These are phyloP conservation scores for Hirundo rustica DNA, from an alignment of 2,797 vertebrate genomes.

Conservation along the genomic window DNA sequence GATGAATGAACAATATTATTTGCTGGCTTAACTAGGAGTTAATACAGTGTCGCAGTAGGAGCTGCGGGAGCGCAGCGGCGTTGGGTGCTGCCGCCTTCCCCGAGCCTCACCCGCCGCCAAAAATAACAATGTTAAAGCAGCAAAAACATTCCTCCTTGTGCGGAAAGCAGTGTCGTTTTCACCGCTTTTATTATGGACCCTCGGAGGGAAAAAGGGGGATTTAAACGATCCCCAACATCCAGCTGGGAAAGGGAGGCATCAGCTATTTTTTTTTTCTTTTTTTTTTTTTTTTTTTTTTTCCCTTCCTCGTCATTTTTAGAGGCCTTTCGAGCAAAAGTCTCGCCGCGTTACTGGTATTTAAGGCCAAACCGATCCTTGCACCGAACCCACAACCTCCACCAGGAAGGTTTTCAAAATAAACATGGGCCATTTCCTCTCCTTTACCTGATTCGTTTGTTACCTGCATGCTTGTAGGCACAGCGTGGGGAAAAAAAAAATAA, in stretches of 20 bases:
- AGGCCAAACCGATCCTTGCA: background rate
- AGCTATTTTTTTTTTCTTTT: background rate
- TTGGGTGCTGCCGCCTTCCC: background rate
- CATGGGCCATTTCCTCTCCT: background rate
- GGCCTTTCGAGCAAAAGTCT: background rate
- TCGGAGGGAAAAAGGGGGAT: conserved; percentile 28
- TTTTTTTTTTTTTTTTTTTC: background rate
- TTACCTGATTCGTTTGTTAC: background rate
- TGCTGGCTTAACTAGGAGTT: conserved; percentile 49
- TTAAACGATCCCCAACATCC: conserved; percentile 56
- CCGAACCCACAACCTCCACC: background rate
- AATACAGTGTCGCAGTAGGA: conserved; percentile 13
- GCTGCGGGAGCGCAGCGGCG: background rate
- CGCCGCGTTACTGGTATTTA: background rate
- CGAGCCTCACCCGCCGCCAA: background rate
- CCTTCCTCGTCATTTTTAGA: background rate
- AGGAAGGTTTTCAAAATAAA: conserved; percentile 1
- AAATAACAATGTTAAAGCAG: background rate
- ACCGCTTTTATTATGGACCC: conserved; percentile 12
- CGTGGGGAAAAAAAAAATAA: accelerated
- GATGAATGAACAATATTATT: conserved; percentile 70
- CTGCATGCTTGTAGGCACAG: background rate
- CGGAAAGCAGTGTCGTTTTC: conserved; percentile 37
- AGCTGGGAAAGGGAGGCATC: conserved; percentile 40
- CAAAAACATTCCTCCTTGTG: background rate